Percentiles rank a stretch among this genome's conserved stretches.
Conservation (phyloP, 2,888 invertebrate genomes). For the Tipula vernalis region DNA sequence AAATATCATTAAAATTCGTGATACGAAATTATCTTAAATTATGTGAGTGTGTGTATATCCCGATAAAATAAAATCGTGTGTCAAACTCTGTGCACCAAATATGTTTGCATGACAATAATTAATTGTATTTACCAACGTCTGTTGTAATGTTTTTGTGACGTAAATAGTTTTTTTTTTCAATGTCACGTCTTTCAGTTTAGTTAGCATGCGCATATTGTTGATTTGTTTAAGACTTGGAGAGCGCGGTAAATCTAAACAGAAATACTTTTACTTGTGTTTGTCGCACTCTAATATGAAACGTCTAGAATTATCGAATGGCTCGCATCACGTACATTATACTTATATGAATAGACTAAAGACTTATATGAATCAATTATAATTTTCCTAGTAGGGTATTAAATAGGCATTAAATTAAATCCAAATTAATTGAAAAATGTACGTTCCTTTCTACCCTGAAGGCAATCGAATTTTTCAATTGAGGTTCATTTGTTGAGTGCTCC, state of each 20-base stretch:
- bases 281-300: too few species aligned
- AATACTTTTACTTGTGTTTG: too few species aligned
- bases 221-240: neutral
- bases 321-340: neutral
- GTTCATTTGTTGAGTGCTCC: too few species aligned
- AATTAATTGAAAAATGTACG: neutral
- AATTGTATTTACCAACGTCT: neutral
- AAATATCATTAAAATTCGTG: neutral
- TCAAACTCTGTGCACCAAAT: neutral
- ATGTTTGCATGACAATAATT: neutral
- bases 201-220: neutral
- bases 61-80: neutral
- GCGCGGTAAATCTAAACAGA: neutral
- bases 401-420: neutral
- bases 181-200: neutral
- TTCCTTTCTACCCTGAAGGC: neutral
- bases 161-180: neutral
- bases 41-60: neutral
- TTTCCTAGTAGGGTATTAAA: neutral
- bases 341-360: neutral
- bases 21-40: neutral
- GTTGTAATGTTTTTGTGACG: neutral
- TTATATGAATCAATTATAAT: neutral
- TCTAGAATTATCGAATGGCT: neutral
- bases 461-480: neutral